phyloP scores from a whole-genome alignment of 92 coral and sea anemone species.

The Zoanthus solanderi region DNA sequence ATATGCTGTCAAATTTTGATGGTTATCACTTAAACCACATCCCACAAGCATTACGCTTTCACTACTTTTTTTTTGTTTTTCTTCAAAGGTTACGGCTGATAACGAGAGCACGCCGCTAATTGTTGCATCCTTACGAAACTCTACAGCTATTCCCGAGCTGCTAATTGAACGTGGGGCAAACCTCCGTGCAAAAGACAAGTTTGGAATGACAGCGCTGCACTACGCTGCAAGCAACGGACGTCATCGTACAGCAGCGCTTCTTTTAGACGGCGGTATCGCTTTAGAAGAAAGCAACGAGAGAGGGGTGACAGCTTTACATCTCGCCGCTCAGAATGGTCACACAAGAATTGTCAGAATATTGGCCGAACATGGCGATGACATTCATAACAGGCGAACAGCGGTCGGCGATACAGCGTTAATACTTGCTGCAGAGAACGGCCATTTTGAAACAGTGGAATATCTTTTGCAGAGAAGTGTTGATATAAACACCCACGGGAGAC shows the following conservation, averaged over 20 bases:
- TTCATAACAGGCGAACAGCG: conserved; percentile 67
- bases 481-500: conserved; percentile 75
- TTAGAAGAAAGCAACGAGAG: conserved; percentile 75
- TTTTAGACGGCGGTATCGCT: conserved; percentile 73
- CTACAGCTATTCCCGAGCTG: conserved; percentile 67
- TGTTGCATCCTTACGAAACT: conserved; percentile 73
- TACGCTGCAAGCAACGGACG: conserved; percentile 77
- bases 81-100: conserved; percentile 10
- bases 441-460: conserved; percentile 70
- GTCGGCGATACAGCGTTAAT: conserved; percentile 80
- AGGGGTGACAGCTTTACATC: conserved; percentile 76
- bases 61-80: not conserved
- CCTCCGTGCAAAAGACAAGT: conserved; percentile 65
- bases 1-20: no score
- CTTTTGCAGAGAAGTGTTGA: conserved; percentile 65
- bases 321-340: conserved; percentile 76
- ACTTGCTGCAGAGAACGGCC: conserved; percentile 74
- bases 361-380: conserved; percentile 74
- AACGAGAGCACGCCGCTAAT: conserved; percentile 70
- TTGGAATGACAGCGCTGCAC: conserved; percentile 75
- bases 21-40: no score
- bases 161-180: conserved; percentile 76
- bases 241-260: conserved; percentile 61
- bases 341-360: conserved; percentile 68
- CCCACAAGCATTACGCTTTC: no score